Base-by-base conservation (phyloP, 2,797 vertebrate species). In the Momotus momota region DNA sequence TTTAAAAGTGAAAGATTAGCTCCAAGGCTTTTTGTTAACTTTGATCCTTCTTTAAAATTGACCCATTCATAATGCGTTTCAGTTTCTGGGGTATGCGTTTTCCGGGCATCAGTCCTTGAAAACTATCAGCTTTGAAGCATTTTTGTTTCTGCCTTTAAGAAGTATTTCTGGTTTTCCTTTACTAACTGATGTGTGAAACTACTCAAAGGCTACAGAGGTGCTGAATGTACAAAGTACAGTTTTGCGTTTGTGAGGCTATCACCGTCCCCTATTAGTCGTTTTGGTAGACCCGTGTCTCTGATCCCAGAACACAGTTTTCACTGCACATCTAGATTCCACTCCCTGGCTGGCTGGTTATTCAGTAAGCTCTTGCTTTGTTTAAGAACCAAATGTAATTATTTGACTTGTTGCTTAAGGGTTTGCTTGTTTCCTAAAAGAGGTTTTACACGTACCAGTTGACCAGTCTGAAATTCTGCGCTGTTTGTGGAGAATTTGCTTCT, bases 141-240 rank as follows among this genome's bases (percentile, higher is more conserved):
- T 93, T 92, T 86, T 91, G 29, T 85, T 95, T 91, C 49, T 89
- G 14, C 45, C 52, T 77, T 57, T 69, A 65, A 80, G 60, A 73
- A 92, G 29, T 69, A 52, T 33, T 92, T 89, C 5, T 85, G 16
- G 1, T 89, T 93, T 90, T 77, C 64, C 41, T 92, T 83, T 89
- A 60, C 22, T 61, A 58, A 54, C 27, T 81, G 78, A 49, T 91
- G 88, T 0, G 7, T 82, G 67, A 85, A 85, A 80, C 49, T 73
- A 78, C 65, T 89, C 54, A 83, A 85, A 40, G 10, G 3, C 17
- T 19, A 2, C 8, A 46, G 25, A 26, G 7, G 20, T 71, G 64
- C 67, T 41, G 75, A 19, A 46, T 41, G 29, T 74, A 9, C 41
- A 21, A 55, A 79, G 71, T 41, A 35, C 19, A 62, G 2, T 45